phyloP scores from a whole-genome alignment of 2,113 vertebrate genomes.

The Pollimyrus isidori region DNA sequence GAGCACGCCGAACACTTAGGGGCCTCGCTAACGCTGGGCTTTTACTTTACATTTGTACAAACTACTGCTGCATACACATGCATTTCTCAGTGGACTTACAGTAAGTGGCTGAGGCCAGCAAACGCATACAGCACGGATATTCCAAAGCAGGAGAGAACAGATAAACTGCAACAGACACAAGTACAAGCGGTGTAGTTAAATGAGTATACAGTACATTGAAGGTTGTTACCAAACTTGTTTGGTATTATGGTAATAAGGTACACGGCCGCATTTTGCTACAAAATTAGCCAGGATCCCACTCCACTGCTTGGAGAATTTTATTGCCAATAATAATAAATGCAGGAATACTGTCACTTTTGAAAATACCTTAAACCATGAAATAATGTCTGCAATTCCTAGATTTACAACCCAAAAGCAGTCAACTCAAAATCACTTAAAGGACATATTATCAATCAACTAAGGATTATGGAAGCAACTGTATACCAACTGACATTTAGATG shows the following conservation, averaged over 20 bases:
- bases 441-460: too few relatives aligned
- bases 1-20: not conserved
- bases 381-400: not conserved
- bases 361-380: not conserved
- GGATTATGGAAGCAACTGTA: too few relatives aligned
- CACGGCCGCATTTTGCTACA: not conserved
- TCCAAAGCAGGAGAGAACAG: not conserved
- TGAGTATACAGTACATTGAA: not conserved
- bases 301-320: too few relatives aligned
- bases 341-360: not conserved
- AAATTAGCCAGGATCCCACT: not conserved
- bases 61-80: not conserved
- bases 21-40: not conserved
- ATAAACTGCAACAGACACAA: not conserved
- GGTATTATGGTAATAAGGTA: not conserved
- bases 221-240: not conserved
- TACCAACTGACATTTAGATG: too few relatives aligned
- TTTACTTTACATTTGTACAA: not conserved
- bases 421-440: too few relatives aligned
- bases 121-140: too few relatives aligned
- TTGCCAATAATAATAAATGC: not conserved
- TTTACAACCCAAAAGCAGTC: too few relatives aligned
- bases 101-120: too few relatives aligned
- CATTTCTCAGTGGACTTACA: too few relatives aligned
- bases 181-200: not conserved